Evolutionary conservation across 2,113 vertebrate species (phyloP).

Genomic region (Poeciliopsis turrubarensis): DNA sequence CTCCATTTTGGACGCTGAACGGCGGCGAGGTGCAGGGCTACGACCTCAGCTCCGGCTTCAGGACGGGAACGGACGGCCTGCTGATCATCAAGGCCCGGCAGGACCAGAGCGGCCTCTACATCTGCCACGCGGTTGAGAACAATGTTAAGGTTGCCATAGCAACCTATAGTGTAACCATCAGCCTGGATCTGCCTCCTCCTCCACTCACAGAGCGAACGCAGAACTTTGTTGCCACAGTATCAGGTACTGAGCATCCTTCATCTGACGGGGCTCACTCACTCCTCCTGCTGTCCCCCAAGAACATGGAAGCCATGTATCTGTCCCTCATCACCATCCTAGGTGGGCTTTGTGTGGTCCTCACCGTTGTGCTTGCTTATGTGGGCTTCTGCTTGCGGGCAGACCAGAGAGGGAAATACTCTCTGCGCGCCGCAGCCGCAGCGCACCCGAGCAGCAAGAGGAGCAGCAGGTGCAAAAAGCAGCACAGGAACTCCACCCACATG

Average conservation of each 20-base stretch:
- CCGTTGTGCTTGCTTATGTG: slow-evolving; percentile 84
- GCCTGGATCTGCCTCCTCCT: slow-evolving; percentile 38
- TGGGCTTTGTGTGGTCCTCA: slow-evolving; percentile 87
- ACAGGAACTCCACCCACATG: slow-evolving; percentile 76
- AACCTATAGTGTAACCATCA: slow-evolving; percentile 82
- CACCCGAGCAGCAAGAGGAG: slow-evolving; percentile 65
- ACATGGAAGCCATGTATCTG: slow-evolving; percentile 87
- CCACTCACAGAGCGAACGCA: slow-evolving; percentile 24
- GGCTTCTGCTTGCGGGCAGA: slow-evolving; percentile 84
- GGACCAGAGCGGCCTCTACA: slow-evolving; percentile 85
- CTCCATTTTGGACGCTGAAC: slow-evolving; percentile 86
- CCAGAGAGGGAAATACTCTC: slow-evolving; percentile 83
- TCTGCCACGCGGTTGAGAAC: slow-evolving; percentile 88
- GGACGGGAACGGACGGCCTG: slow-evolving; percentile 87
- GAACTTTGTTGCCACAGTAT: slow-evolving; percentile 12
- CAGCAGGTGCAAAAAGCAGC: slow-evolving; percentile 49
- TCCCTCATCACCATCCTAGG: slow-evolving; percentile 86
- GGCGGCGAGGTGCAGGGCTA: slow-evolving; percentile 72
- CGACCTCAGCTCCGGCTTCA: slow-evolving; percentile 80
- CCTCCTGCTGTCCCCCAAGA: slow-evolving; percentile 64
- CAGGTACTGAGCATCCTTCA: slow-evolving; percentile 7
- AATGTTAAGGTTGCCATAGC: slow-evolving; percentile 79
- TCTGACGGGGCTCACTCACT: slow-evolving; percentile 49
- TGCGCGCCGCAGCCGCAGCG: slow-evolving; percentile 56
- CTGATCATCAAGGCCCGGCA: slow-evolving; percentile 85